These are phyloP conservation scores for Drosophila rhopaloa DNA, from an alignment of 1,140 invertebrate species.

Conservation along the genomic window DNA sequence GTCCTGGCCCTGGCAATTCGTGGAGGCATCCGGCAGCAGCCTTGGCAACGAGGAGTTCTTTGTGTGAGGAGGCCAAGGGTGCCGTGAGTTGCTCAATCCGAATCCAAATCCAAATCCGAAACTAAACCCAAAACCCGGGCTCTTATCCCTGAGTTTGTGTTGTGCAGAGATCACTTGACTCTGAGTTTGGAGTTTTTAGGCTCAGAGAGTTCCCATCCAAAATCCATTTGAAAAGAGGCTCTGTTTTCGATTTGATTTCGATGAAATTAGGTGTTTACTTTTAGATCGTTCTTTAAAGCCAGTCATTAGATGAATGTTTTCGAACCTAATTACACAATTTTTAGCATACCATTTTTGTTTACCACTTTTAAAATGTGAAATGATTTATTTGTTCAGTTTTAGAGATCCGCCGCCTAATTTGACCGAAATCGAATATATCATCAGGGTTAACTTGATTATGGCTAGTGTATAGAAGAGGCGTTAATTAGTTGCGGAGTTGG, in stretches of 20 bases:
- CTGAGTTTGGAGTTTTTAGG: conserved; percentile 26
- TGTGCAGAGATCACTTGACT: background rate
- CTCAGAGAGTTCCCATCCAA: conserved; percentile 26
- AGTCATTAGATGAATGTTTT: background rate
- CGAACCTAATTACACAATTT: background rate
- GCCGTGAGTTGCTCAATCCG: background rate
- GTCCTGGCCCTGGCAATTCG: conserved; percentile 65
- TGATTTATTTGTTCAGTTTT: background rate
- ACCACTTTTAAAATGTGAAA: no score
- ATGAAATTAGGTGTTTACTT: background rate
- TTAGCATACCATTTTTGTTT: background rate
- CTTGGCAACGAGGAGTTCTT: conserved; percentile 74
- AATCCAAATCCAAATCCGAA: conserved; percentile 4
- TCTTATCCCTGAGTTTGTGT: conserved; percentile 1
- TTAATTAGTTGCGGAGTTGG: conserved; percentile 18
- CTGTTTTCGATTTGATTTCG: background rate
- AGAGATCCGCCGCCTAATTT: background rate
- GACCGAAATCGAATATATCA: conserved; percentile 1
- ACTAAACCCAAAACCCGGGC: conserved; percentile 21
- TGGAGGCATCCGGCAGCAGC: conserved; percentile 55
- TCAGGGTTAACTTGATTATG: conserved; percentile 17
- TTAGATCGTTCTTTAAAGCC: background rate
- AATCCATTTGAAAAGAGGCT: background rate
- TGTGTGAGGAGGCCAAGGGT: conserved; percentile 38
- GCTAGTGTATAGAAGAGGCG: conserved; percentile 50